A percentile compares a stretch with the other conserved stretches of the same genome.
Evolutionary conservation across 1,140 invertebrate genomes (phyloP).

Genomic region (Holcopasites calliopsidis): DNA sequence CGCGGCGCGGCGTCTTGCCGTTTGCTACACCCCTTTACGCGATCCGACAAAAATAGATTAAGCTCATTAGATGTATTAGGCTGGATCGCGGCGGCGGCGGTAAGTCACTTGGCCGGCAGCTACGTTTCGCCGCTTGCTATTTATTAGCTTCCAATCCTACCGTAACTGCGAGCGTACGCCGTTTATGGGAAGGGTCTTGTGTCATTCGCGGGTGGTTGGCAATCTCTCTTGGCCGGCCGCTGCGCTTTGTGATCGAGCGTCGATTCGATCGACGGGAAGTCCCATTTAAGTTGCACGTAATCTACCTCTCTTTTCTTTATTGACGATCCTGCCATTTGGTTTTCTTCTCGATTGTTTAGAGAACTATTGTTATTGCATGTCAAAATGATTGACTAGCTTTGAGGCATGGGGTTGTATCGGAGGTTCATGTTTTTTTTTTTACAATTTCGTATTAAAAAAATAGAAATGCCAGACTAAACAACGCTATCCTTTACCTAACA

Average conservation of each 20-base stretch:
- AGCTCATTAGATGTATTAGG: conserved; percentile 36
- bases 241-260: conserved; percentile 1
- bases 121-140: conserved; percentile 20
- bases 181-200: conserved; percentile 16
- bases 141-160: conserved; percentile 28
- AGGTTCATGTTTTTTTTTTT: too few species aligned
- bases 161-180: not conserved
- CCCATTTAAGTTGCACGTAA: not conserved
- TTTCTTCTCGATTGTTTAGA: too few species aligned
- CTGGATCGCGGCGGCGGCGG: not conserved
- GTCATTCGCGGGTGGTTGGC: conserved; percentile 11
- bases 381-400: too few species aligned
- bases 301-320: too few species aligned
- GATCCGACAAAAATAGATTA: conserved; percentile 35
- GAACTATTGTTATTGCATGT: too few species aligned
- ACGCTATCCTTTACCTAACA: too few species aligned
- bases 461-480: too few species aligned
- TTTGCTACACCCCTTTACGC: conserved; percentile 15
- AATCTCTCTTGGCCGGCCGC: conserved; percentile 1
- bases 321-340: too few species aligned
- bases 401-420: too few species aligned
- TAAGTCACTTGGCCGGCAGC: not conserved
- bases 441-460: too few species aligned
- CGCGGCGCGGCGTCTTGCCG: conserved; percentile 15
- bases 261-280: not conserved